Evolutionary conservation across 1,140 invertebrate genomes (phyloP), one percentile per base, ranked within the genome.

Genomic region (Sitodiplosis mosellana): DNA sequence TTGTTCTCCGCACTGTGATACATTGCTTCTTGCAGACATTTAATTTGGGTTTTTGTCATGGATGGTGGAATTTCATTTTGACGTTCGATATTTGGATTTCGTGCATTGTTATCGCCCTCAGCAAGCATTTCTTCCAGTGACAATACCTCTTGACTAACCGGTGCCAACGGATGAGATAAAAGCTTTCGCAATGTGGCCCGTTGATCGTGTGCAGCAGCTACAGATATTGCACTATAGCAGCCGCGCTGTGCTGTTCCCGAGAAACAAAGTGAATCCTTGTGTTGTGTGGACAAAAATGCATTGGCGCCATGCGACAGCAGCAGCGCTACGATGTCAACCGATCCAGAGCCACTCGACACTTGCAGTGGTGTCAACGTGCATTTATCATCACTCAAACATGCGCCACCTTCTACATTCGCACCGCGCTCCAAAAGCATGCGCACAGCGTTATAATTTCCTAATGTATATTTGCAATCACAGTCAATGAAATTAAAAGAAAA

Each of bases 1-100:
- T 87, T 87, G 58, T 84, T 88, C 63, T 92, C 87, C 2, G 84
- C 81, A 53, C 83, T 85, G 58, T 89, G 87, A 61, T 91, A 92
- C 85, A 92, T 88, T 3, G 87, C 86, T 67, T 91, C 87, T 57
- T 91, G 86, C 34, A 91, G 66, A 33, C 81, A 78, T 58, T 87
- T 81, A 22, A 83, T 78, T 66, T 91, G 87, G 17, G 76, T 71
- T 66, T 89, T 90, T 50, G 76, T 87, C 56, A 88, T 77, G 61
- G 56, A 66, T 56, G 56, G 68, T 60, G 56, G 61, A 54, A 54
- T 61, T 54, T 60, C 67, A 55, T 47, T 66, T 60, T 20, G 62
- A 47, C 48, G 57, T 52, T 52, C 63, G 49, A 51, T 63, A 55
- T 45, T 62, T 56, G 14, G 48, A 58, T 6, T 49, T 47, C 47